Evolutionary conservation across 2,797 vertebrate genomes (phyloP).

Genomic region (Netta rufina): DNA sequence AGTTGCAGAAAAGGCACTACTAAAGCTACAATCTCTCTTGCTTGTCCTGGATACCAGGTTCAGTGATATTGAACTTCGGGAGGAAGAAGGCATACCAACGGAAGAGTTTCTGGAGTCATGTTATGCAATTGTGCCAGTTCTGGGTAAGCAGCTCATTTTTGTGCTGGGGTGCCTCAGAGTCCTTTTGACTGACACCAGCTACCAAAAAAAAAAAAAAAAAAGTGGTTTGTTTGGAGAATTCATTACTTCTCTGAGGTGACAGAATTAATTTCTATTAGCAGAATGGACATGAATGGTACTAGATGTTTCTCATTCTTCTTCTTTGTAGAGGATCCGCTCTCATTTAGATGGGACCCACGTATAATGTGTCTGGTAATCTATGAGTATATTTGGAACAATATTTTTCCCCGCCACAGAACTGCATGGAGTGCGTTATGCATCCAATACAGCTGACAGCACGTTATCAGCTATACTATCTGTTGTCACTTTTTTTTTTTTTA

Average conservation of each 20-base stretch:
- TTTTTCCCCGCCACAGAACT: background rate
- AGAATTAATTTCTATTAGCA: background rate
- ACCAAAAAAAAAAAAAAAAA: background rate
- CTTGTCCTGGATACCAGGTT: constrained; percentile 83
- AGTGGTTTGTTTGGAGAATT: background rate
- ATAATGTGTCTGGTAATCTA: background rate
- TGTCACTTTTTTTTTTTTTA: background rate
- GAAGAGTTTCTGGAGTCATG: constrained; percentile 97
- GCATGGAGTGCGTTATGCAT: background rate
- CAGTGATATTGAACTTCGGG: constrained; percentile 95
- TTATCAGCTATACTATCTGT: background rate
- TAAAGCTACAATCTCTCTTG: background rate
- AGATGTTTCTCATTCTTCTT: background rate
- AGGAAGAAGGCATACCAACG: constrained; percentile 94
- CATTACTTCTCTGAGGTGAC: background rate
- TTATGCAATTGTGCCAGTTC: constrained; percentile 97
- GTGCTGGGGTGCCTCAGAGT: background rate
- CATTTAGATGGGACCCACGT: background rate
- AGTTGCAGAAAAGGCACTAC: background rate
- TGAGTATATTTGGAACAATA: background rate
- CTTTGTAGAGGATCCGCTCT: background rate
- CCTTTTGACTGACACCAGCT: background rate
- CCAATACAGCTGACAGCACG: background rate
- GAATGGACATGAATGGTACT: background rate
- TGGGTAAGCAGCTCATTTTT: constrained; percentile 86